Evolutionary conservation across 2,888 invertebrate genomes (phyloP).

Genomic region (Ephialtes manifestator): DNA sequence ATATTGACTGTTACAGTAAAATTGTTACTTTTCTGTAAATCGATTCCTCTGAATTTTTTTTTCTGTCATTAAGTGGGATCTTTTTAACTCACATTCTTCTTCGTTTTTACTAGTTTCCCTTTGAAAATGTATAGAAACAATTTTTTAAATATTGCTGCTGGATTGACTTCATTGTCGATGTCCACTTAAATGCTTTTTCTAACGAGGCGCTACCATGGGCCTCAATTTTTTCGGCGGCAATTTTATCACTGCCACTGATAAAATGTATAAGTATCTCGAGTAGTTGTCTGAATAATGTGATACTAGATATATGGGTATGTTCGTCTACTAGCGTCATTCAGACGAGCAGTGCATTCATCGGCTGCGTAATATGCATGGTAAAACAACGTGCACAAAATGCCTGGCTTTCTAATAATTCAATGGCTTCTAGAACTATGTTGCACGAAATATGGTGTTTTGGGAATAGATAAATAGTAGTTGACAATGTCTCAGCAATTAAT

Average conservation of each 20-base stretch:
- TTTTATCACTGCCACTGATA: background rate
- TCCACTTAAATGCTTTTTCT: background rate
- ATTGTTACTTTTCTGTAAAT: background rate
- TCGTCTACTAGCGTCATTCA: conserved; percentile 26
- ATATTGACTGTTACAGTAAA: no score
- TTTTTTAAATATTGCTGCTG: no score
- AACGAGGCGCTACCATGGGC: background rate
- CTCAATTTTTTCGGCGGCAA: background rate
- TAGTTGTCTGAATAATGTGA: conserved; percentile 39
- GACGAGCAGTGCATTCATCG: conserved; percentile 48
- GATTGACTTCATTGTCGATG: background rate
- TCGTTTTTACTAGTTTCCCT: no score
- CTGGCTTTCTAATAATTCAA: conserved; percentile 27
- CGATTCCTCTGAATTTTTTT: no score
- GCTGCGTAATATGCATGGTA: conserved; percentile 48
- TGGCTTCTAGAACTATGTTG: conserved; percentile 36
- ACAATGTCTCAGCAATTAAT: conserved; percentile 8
- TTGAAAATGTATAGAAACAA: no score
- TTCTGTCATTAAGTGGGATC: no score
- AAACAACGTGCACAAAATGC: conserved; percentile 61
- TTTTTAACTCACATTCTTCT: no score
- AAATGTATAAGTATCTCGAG: conserved; percentile 40
- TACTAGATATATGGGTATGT: conserved; percentile 38
- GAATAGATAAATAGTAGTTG: background rate
- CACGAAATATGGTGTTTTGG: conserved; percentile 30